Percentiles rank a stretch among this genome's conserved stretches.
These are phyloP conservation scores for Nudaria mundana DNA, from an alignment of 2,888 invertebrate species.

Conservation along the genomic window DNA sequence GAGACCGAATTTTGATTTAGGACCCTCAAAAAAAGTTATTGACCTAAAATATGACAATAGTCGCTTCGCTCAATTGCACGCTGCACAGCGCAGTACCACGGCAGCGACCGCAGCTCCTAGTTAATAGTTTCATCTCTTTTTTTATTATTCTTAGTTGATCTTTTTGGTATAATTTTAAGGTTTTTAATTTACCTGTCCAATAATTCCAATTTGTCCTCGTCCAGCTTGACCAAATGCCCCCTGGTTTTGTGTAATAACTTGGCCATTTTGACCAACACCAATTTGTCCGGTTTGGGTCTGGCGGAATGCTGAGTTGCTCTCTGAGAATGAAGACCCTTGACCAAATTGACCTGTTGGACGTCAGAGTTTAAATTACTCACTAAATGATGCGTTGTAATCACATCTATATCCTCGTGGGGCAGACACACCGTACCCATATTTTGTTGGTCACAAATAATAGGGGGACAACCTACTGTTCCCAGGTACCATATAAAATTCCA, in stretches of 20 bases:
- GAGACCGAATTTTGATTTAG: no score
- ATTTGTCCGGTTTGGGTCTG: conserved; percentile 15
- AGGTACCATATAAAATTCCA: no score
- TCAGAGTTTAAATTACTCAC: not conserved
- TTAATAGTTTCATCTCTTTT: no score
- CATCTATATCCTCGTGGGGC: not conserved
- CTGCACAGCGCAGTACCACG: no score
- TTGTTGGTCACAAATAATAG: no score
- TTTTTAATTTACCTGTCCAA: conserved; percentile 40
- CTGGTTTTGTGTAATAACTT: conserved; percentile 34
- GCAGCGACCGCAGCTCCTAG: no score
- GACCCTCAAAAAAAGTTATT: no score
- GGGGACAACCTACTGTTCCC: no score
- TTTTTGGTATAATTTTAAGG: no score
- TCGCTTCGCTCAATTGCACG: no score
- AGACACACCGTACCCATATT: not conserved
- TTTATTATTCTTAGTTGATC: no score
- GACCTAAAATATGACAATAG: no score
- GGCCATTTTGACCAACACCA: conserved; percentile 25
- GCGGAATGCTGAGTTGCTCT: conserved; percentile 24
- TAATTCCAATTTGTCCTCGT: conserved; percentile 34
- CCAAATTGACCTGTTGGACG: conserved; percentile 22
- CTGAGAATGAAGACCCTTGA: conserved; percentile 29
- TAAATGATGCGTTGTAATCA: not conserved
- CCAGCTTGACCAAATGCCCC: conserved; percentile 37